A percentile compares a stretch with the other conserved stretches of the same genome.
Evolutionary conservation across 1,140 invertebrate genomes (phyloP).

Genomic region (Drosophila sechellia): DNA sequence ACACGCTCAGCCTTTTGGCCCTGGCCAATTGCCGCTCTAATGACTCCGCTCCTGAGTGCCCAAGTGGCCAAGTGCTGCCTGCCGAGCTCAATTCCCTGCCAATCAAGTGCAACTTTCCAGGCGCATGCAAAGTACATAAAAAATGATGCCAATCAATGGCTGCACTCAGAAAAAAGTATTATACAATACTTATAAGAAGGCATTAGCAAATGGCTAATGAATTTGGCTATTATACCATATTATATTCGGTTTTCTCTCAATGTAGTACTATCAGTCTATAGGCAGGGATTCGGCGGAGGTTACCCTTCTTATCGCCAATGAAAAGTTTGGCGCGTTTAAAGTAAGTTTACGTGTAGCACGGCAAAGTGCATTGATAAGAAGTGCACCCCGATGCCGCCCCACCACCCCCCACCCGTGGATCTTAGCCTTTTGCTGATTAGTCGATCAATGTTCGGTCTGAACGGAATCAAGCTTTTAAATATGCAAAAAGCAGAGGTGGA

Average conservation of each 20-base stretch:
- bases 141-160: constrained; percentile 75
- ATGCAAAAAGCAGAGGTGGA: constrained; percentile 58
- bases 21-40: constrained; percentile 71
- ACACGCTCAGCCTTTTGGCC: constrained; percentile 39
- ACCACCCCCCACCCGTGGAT: constrained; percentile 36
- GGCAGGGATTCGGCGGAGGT: constrained; percentile 18
- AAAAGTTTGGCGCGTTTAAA: constrained; percentile 75
- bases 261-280: constrained; percentile 29
- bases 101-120: constrained; percentile 35
- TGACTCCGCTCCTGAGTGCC: constrained; percentile 44
- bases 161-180: constrained; percentile 9
- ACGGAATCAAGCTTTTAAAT: constrained; percentile 71
- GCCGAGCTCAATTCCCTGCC: constrained; percentile 20
- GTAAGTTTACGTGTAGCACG: constrained; percentile 79
- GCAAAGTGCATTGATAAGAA: constrained; percentile 80
- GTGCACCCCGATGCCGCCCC: not conserved
- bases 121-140: constrained; percentile 64
- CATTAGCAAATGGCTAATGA: too few species aligned
- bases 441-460: constrained; percentile 62
- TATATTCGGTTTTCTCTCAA: not conserved
- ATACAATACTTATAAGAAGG: too few species aligned
- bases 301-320: constrained; percentile 54
- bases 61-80: not conserved
- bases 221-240: not conserved
- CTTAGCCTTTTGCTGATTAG: constrained; percentile 65